These are phyloP conservation scores for Rhogogaster chlorosoma DNA, from an alignment of 2,888 invertebrate species.

Conservation along the genomic window DNA sequence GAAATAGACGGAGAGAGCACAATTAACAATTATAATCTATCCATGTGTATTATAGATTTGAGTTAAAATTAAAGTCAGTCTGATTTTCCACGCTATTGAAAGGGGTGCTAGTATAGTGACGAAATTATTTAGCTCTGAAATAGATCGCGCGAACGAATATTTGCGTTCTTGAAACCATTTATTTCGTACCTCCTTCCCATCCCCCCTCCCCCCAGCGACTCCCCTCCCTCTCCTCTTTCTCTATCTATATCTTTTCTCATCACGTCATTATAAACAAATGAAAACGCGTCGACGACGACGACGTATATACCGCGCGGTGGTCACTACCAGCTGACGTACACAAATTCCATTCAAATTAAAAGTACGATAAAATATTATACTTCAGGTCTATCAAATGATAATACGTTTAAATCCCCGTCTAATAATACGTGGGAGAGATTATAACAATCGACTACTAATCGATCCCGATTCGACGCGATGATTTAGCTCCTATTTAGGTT, in stretches of 20 bases:
- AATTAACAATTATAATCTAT: constrained; percentile 20
- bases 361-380: neutral
- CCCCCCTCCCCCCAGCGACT: neutral
- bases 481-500: constrained; percentile 15
- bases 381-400: neutral
- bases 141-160: constrained; percentile 28
- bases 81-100: constrained; percentile 43
- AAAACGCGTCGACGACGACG: constrained; percentile 3
- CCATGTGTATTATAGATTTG: neutral
- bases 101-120: constrained; percentile 24
- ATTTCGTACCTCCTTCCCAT: neutral
- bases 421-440: neutral
- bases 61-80: constrained; percentile 35
- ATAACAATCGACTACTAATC: neutral
- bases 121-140: constrained; percentile 46
- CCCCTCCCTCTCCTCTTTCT: neutral
- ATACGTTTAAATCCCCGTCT: neutral
- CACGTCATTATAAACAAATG: constrained; percentile 13
- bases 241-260: neutral
- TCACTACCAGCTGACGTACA: constrained; percentile 18
- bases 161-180: constrained; percentile 16
- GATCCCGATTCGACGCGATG: neutral
- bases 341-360: constrained; percentile 36
- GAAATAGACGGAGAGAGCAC: constrained; percentile 6
- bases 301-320: neutral